Percentiles rank a stretch among this genome's conserved stretches.
These are phyloP conservation scores for Drosophila sechellia DNA, from an alignment of 1,140 invertebrate genomes.

Conservation along the genomic window DNA sequence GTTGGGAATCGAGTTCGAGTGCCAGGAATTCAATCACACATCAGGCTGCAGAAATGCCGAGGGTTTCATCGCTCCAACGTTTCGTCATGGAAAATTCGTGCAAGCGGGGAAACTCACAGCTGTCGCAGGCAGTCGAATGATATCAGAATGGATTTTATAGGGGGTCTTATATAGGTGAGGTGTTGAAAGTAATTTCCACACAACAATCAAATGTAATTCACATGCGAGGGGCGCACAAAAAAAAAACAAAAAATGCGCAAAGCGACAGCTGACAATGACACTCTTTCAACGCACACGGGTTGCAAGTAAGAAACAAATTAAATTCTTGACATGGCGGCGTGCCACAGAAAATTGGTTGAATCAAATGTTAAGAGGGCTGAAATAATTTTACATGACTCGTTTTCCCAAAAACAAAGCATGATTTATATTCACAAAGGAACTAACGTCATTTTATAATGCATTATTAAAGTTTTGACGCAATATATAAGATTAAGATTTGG, in stretches of 20 bases:
- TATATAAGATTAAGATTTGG: no score
- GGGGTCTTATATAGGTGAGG: constrained; percentile 13
- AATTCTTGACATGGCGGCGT: not conserved
- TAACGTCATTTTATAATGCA: not conserved
- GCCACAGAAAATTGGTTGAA: not conserved
- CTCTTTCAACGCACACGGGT: constrained; percentile 17
- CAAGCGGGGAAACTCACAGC: constrained; percentile 8
- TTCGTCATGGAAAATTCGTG: constrained; percentile 3
- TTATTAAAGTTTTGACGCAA: no score
- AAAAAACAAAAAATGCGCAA: constrained; percentile 47
- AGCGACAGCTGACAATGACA: constrained; percentile 60
- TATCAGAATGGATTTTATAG: constrained; percentile 7
- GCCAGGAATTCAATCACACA: constrained; percentile 78
- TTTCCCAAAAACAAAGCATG: not conserved
- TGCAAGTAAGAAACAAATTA: constrained; percentile 22
- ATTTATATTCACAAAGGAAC: no score
- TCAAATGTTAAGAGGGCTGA: not conserved
- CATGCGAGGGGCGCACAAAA: constrained; percentile 24
- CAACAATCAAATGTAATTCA: constrained; percentile 77
- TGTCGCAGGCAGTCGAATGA: constrained; percentile 57
- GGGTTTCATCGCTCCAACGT: not conserved
- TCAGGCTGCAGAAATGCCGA: constrained; percentile 51
- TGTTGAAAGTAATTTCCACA: constrained; percentile 66
- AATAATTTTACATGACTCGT: not conserved
- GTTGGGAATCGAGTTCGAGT: constrained; percentile 45